Percentiles rank a stretch among this genome's conserved stretches.
Evolutionary conservation across 2,888 invertebrate genomes (phyloP).

Genomic region (Abscondita cerata): DNA sequence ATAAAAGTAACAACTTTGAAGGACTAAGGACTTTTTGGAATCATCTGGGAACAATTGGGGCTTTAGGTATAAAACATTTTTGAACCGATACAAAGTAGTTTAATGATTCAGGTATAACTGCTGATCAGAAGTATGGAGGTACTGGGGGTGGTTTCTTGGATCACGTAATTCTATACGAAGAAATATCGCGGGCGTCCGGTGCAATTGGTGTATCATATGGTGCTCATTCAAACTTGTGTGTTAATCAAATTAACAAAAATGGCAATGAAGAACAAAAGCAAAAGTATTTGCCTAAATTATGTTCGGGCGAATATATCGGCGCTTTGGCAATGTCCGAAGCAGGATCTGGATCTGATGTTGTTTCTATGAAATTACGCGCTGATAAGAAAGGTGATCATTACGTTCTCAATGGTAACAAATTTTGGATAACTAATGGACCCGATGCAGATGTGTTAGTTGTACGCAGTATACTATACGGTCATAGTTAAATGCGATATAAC

Average conservation of each 20-base stretch:
- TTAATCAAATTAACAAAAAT: conserved; percentile 95
- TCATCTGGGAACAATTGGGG: conserved; percentile 89
- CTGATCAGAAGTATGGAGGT: conserved; percentile 87
- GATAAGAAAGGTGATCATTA: conserved; percentile 91
- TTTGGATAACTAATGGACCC: conserved; percentile 99
- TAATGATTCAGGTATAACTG: conserved; percentile 77
- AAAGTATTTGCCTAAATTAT: conserved; percentile 94
- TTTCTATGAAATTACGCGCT: conserved; percentile 93
- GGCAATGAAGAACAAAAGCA: conserved; percentile 90
- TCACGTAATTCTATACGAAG: conserved; percentile 93
- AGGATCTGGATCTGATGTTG: conserved; percentile 94
- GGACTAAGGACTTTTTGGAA: conserved; percentile 82
- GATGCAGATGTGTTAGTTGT: conserved; percentile 94
- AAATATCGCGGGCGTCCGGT: conserved; percentile 86
- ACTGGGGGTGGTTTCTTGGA: conserved; percentile 90
- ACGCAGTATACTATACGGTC: conserved; percentile 43
- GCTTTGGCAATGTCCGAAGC: conserved; percentile 97
- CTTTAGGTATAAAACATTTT: conserved; percentile 69
- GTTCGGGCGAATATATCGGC: conserved; percentile 92
- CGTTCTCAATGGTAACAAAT: conserved; percentile 94
- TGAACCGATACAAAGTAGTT: conserved; percentile 1
- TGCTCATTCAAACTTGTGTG: conserved; percentile 96
- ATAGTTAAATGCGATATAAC: not conserved
- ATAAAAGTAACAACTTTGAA: conserved; percentile 81
- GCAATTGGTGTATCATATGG: conserved; percentile 91